Evolutionary conservation across 1,140 invertebrate genomes (phyloP), one percentile per base, ranked within the genome.

Genomic region (Lutraria rhynchaena): DNA sequence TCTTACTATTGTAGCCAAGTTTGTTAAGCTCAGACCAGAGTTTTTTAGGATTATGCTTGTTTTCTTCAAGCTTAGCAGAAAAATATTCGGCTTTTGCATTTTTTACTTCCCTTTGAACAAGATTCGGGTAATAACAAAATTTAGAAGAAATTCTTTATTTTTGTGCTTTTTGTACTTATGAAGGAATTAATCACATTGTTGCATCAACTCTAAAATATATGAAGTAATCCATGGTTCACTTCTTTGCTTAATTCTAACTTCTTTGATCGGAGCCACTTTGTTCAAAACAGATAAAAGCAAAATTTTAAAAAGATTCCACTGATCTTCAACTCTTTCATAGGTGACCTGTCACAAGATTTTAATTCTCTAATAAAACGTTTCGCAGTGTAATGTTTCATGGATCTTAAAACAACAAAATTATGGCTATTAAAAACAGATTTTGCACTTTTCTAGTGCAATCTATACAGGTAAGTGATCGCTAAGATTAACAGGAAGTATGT

Each of bases 401-500:
- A 76, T 35, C 41, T 76, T 17, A 63, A n/a, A n/a, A n/a, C n/a
- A n/a, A n/a, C n/a, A n/a, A n/a, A n/a, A n/a, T n/a, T n/a, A n/a
- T n/a, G n/a, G 22, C 35, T 76, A n/a, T 13, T 31, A 46, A 31
- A 22, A 17, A 49, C n/a, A n/a, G 7, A 24, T 24, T 53, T 63
- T 5, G 46, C 29, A 15, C 44, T 61, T 63, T 76, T 61, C 35
- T 58, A 46, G 13, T n/a, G 74, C 65, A n/a, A 37, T 63, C 22
- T 49, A 76, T 24, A 76, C 46, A 31, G 37, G 60, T 49, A 76
- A 53, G 35, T 76, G 74, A 29, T 63, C 58, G 33, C 58, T 76
- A 11, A 76, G 31, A 7, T 44, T 13, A 49, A 76, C 29, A 46
- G 58, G 60, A 27, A 65, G n/a, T 33, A 29, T 61, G 49, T 58